Evolutionary conservation across 2,888 invertebrate species (phyloP), one percentile per base, ranked within the genome.

Genomic region (Chymomyza procnemis): DNA sequence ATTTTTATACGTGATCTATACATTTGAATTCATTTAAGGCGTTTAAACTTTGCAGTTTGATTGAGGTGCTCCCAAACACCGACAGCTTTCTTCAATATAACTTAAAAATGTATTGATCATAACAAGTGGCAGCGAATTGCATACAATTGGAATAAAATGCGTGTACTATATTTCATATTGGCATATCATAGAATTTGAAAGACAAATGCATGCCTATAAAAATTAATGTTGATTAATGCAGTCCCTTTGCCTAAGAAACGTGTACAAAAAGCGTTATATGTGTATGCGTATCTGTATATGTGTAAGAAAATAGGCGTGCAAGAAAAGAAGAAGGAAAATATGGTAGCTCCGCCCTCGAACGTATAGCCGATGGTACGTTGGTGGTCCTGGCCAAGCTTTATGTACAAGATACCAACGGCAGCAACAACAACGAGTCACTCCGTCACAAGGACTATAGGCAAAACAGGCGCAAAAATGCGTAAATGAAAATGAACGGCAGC

Each of bases 401-500:
- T 82, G 71, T 80, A 82, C 82, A 81, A 78, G 9, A n/a, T 22
- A 74, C 74, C 74, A 75, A 71, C 75, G 69, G 67, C 73, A 78
- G 71, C 2, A 14, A 34, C 3, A 1, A 46, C 30, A n/a, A 67
- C 58, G 58, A 64, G 66, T 46, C 16, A 19, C 58, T 26, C 22
- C 50, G 41, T 48, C 19, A 67, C 59, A 22, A 55, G 63, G 52
- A 66, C 52, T 50, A 75, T 69, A 66, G 75, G 64, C 69, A 69
- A 67, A 71, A 69, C 67, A 74, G 76, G 76, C 76, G 69, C 61
- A 71, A 68, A 68, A 66, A 70, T 69, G 72, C 68, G 80, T 70
- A 80, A 82, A 80, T 83, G 85, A 75, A 76, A 84, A 82, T 82
- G 82, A 80, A 82, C 81, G 79, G 78, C 76, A 70, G 64, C 76